Evolutionary conservation across 2,888 invertebrate species (phyloP), one percentile per base, ranked within the genome.

Genomic region (Anoplius nigerrimus): DNA sequence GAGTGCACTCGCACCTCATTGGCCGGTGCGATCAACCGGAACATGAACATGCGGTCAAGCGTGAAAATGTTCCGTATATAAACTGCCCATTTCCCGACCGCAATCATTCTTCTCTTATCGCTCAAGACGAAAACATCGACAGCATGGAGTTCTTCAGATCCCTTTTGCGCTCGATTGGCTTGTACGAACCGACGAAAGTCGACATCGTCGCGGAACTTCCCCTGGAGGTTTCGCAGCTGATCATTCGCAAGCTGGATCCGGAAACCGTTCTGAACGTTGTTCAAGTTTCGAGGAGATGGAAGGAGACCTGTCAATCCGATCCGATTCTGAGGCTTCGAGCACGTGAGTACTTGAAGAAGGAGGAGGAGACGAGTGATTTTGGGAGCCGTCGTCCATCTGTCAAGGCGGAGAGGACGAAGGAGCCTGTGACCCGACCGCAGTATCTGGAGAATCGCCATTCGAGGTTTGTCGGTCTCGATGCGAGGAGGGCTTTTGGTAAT

Each of bases 111-210:
- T 0, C 2, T 0, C 6, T 1, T 52, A 22, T 24, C 0, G 2
- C 0, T 1, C 0, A 15, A 11, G n/a, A 2, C 0, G 16, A 22
- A 18, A 66, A 69, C 60, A 61, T 66, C 0, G 16, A 22, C 22
- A 66, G 66, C 60, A 61, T 66, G 69, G 66, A 62, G 3, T 61
- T 48, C 57, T 68, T 68, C 62, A 62, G 42, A 43, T 45, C 54
- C 13, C 55, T 68, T 3, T 64, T 71, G 2, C 62, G 62, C 2
- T 20, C 16, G 11, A 45, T 68, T 16, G 65, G 71, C 18, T 20
- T 65, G 15, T n/a, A 57, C 15, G 52, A 68, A 13, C 45, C 66
- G 16, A 2, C 51, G 11, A 69, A 66, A 51, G 52, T 67, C 20
- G 72, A 72, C n/a, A 18, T 72, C 13, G 18, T 72, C 5, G 45